Conservation (phyloP, 2,113 vertebrate species). For the Urocynchramus pylzowi region DNA sequence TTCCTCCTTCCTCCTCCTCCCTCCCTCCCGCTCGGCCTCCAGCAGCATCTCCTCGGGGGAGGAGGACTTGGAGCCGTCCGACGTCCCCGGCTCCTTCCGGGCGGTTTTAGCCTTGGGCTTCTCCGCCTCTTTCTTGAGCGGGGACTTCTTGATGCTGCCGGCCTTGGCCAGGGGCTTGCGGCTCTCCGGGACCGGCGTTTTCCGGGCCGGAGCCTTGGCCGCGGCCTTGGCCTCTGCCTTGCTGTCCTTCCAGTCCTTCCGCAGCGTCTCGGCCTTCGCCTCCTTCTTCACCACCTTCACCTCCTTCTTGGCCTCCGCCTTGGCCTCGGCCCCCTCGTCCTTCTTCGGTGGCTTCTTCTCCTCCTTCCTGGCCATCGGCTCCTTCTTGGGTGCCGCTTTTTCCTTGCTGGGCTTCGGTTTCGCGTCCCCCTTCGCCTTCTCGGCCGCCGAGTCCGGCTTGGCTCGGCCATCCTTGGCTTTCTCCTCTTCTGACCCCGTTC, state of each 20-base stretch:
- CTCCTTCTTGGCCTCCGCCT: slow-evolving; percentile 45
- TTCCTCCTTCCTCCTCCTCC: slow-evolving; percentile 16
- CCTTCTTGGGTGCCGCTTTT: slow-evolving; percentile 72
- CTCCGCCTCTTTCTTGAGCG: slow-evolving; percentile 55
- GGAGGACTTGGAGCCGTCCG: slow-evolving; percentile 60
- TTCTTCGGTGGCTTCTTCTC: slow-evolving; percentile 69
- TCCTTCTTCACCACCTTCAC: slow-evolving; percentile 71
- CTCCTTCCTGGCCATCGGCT: slow-evolving; percentile 58
- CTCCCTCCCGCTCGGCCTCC: slow-evolving; percentile 12
- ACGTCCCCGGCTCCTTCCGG: not conserved
- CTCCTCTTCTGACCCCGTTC: slow-evolving; percentile 61
- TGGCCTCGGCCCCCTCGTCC: slow-evolving; percentile 34
- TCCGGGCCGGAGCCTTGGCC: slow-evolving; percentile 28
- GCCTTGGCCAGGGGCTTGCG: slow-evolving; percentile 46
- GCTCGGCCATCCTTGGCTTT: slow-evolving; percentile 65
- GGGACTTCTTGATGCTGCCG: not conserved
- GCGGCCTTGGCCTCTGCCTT: slow-evolving; percentile 72
- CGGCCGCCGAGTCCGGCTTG: slow-evolving; percentile 49
- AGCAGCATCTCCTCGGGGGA: slow-evolving; percentile 64
- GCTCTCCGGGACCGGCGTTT: not conserved
- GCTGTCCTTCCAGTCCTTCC: slow-evolving; percentile 54
- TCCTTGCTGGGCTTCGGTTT: slow-evolving; percentile 70
- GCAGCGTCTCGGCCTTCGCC: slow-evolving; percentile 55
- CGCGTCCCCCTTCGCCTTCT: slow-evolving; percentile 67
- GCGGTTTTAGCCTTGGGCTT: slow-evolving; percentile 14